A percentile compares a stretch with the other conserved stretches of the same genome.
phyloP scores from a whole-genome alignment of 2,888 invertebrate genomes.

The Drosophila helvetica region DNA sequence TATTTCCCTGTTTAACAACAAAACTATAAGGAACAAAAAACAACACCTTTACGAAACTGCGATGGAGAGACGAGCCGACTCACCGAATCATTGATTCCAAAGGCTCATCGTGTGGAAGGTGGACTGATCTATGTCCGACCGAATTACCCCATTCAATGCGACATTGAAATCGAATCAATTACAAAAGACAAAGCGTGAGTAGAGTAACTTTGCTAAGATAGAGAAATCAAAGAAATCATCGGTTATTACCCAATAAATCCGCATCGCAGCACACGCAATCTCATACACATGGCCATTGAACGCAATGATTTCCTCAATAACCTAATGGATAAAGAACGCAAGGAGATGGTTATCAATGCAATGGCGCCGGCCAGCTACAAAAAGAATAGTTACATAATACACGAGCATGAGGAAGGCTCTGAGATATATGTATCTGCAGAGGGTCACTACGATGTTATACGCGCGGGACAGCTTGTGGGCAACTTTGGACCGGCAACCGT shows the following conservation, averaged over 20 bases:
- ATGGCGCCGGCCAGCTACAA: constrained; percentile 90
- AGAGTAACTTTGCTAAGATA: constrained; percentile 19
- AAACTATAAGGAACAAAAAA: constrained; percentile 64
- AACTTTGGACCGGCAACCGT: constrained; percentile 92
- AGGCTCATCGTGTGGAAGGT: constrained; percentile 83
- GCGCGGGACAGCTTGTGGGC: constrained; percentile 90
- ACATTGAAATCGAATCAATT: constrained; percentile 85
- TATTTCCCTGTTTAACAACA: not conserved
- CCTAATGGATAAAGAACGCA: constrained; percentile 89
- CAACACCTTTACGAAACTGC: constrained; percentile 56
- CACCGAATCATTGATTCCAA: constrained; percentile 47
- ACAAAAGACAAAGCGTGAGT: constrained; percentile 86
- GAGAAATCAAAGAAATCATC: constrained; percentile 33
- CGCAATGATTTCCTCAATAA: constrained; percentile 93
- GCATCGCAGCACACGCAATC: constrained; percentile 85
- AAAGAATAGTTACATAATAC: constrained; percentile 89
- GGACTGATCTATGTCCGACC: constrained; percentile 85
- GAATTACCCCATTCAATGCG: constrained; percentile 83
- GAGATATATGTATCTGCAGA: constrained; percentile 94
- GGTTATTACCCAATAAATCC: constrained; percentile 35
- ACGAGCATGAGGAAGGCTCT: constrained; percentile 92
- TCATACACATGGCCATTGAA: constrained; percentile 89
- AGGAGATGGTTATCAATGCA: constrained; percentile 91
- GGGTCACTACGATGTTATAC: constrained; percentile 93
- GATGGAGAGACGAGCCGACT: constrained; percentile 19